Evolutionary conservation across 2,113 vertebrate species (phyloP).

Genomic region (Grammatotria lemairii): DNA sequence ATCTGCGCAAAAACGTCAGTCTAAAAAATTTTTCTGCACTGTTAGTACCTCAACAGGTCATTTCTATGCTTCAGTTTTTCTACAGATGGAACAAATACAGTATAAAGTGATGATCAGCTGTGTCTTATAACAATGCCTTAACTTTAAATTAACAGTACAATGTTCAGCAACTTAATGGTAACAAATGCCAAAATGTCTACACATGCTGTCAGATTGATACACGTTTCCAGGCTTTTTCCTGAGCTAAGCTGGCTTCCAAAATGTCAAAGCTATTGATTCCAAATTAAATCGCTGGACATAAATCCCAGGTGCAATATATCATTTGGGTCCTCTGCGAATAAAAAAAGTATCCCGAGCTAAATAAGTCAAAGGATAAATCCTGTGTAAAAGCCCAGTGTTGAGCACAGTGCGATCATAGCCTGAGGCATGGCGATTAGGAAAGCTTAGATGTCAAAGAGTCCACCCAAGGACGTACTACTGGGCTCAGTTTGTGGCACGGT

Average conservation of each 20-base stretch:
- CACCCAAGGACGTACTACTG: not conserved
- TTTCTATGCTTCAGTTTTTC: not conserved
- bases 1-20: not conserved
- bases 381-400: conserved; percentile 2
- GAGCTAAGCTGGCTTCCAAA: not conserved
- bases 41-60: not conserved
- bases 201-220: not conserved
- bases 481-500: conserved; percentile 31
- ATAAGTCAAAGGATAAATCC: conserved; percentile 20
- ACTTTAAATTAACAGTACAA: not conserved
- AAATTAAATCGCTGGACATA: not conserved
- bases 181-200: not conserved
- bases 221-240: not conserved
- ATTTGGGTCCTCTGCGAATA: not conserved
- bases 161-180: not conserved
- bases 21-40: accelerated
- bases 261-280: not conserved
- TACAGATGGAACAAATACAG: not conserved
- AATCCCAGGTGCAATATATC: not conserved
- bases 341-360: not conserved
- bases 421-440: conserved; percentile 28
- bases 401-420: conserved; percentile 34
- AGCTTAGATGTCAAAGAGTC: conserved; percentile 2
- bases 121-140: not conserved
- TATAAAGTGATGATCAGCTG: not conserved